Percentiles rank a stretch among this genome's conserved stretches.
These are phyloP conservation scores for Sula dactylatra DNA, from an alignment of 2,113 vertebrate genomes.

Conservation along the genomic window DNA sequence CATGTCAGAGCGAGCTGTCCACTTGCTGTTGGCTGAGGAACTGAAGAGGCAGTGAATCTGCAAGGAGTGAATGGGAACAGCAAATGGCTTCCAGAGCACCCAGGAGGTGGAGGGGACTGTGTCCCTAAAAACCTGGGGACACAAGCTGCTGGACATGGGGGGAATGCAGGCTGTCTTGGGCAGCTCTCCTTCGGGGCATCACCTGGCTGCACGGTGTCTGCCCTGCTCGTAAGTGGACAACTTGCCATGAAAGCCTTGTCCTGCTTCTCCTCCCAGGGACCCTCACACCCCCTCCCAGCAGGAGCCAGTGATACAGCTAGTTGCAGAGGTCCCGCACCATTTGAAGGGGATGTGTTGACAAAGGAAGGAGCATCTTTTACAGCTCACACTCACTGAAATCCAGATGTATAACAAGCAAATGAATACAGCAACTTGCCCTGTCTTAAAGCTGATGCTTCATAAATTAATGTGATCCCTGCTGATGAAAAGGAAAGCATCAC, in stretches of 20 bases:
- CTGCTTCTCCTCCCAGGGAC: background rate
- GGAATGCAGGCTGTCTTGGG: background rate
- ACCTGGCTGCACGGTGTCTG: rapidly evolving
- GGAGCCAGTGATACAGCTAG: background rate
- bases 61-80: background rate
- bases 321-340: background rate
- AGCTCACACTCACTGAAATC: background rate
- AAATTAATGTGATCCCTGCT: background rate
- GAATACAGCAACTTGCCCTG: background rate
- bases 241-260: background rate
- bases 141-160: background rate
- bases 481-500: background rate
- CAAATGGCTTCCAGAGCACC: background rate
- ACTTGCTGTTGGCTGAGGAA: background rate
- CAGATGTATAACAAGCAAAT: background rate
- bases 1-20: background rate
- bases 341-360: background rate
- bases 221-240: background rate
- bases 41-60: background rate
- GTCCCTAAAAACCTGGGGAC: background rate
- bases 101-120: background rate
- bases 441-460: background rate
- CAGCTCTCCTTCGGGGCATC: background rate
- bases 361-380: background rate
- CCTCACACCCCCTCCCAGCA: rapidly evolving